These are phyloP conservation scores for Catamblyrhynchus diadema DNA, from an alignment of 2,797 vertebrate genomes.

Conservation along the genomic window DNA sequence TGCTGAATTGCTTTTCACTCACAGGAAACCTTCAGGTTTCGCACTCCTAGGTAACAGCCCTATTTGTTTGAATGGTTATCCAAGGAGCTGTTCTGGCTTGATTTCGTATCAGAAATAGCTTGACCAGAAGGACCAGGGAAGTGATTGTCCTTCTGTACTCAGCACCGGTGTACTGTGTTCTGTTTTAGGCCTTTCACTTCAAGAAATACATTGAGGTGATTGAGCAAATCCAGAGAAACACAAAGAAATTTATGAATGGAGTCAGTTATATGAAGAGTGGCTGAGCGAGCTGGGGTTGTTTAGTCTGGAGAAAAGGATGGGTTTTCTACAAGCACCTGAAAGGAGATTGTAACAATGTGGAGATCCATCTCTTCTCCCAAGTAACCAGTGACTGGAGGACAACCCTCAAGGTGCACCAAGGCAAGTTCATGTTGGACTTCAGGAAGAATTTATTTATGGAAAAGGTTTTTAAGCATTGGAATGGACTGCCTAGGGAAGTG, in stretches of 20 bases:
- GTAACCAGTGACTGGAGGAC: fast-evolving
- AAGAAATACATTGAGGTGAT: not conserved
- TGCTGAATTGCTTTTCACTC: not conserved
- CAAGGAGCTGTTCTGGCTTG: fast-evolving
- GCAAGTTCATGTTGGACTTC: not conserved
- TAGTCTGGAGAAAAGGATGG: not conserved
- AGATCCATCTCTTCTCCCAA: not conserved
- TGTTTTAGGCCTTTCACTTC: not conserved
- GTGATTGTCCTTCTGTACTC: not conserved
- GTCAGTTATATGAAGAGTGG: not conserved
- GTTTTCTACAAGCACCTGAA: not conserved
- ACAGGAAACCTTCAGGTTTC: not conserved
- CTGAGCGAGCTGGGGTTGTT: not conserved
- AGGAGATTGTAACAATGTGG: not conserved
- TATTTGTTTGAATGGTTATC: not conserved
- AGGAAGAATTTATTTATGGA: not conserved
- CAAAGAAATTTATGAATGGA: not conserved
- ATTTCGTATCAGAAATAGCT: not conserved
- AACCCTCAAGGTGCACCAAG: not conserved
- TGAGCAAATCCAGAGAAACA: not conserved
- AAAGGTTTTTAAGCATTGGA: not conserved
- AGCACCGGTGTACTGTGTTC: not conserved
- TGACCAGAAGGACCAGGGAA: not conserved
- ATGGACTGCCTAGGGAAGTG: not conserved
- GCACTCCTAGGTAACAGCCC: fast-evolving